Conservation (phyloP, 2,797 vertebrate species). For the Pagetopsis macropterus region DNA sequence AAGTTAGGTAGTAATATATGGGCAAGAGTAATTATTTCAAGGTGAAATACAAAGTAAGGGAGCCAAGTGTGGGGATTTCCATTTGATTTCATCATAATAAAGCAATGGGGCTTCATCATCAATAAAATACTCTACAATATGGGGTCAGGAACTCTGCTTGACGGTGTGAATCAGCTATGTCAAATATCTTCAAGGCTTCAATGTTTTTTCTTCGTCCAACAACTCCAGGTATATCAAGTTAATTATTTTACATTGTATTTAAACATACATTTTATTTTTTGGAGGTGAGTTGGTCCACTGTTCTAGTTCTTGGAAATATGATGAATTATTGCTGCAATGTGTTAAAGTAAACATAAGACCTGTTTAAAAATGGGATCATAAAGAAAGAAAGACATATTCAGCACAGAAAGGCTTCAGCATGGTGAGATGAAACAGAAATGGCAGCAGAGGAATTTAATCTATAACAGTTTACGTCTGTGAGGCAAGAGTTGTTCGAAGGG, state of each 20-base stretch:
- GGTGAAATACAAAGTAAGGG: conserved; percentile 26
- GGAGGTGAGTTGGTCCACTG: not conserved
- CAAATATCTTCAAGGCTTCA: conserved; percentile 1
- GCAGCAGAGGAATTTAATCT: conserved; percentile 22
- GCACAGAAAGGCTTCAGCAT: not conserved
- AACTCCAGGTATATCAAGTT: not conserved
- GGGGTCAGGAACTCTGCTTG: conserved; percentile 26
- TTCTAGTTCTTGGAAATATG: conserved; percentile 1
- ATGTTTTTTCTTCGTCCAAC: not conserved
- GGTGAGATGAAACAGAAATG: conserved; percentile 5
- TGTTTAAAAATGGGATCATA: not conserved
- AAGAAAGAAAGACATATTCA: conserved; percentile 17
- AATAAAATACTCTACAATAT: conserved; percentile 28
- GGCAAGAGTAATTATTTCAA: conserved; percentile 32
- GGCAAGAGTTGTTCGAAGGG: conserved; percentile 2
- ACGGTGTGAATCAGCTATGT: not conserved
- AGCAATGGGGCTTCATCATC: conserved; percentile 31
- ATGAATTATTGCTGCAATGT: conserved; percentile 14
- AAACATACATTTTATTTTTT: conserved; percentile 12
- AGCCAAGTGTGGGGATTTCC: conserved; percentile 38
- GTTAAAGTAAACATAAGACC: conserved; percentile 9
- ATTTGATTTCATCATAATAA: conserved; percentile 39
- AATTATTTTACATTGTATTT: conserved; percentile 7
- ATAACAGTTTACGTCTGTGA: conserved; percentile 8
- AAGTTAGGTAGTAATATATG: conserved; percentile 24